Percentiles rank a stretch among this genome's conserved stretches.
Evolutionary conservation across 2,113 vertebrate genomes (phyloP).

Genomic region (Labeo catla): DNA sequence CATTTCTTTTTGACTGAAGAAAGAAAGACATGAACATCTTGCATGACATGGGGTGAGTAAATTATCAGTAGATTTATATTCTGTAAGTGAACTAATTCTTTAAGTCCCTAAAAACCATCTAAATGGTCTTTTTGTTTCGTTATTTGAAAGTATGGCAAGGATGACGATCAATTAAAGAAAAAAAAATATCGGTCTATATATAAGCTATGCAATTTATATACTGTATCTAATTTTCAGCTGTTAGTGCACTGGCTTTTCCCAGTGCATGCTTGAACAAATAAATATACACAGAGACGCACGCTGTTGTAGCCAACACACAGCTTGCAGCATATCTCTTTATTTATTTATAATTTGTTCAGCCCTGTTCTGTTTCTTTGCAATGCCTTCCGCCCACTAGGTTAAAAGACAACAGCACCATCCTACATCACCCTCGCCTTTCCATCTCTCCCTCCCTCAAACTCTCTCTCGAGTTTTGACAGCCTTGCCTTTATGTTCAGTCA

Average conservation of each 20-base stretch:
- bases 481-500: slow-evolving; percentile 73
- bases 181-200: neutral
- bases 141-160: neutral
- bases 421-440: slow-evolving; percentile 48
- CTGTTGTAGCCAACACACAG: neutral
- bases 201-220: neutral
- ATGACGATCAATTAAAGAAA: neutral
- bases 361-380: slow-evolving; percentile 46
- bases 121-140: neutral
- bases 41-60: no score
- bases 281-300: slow-evolving; percentile 34
- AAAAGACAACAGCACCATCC: slow-evolving; percentile 47
- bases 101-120: neutral
- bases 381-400: slow-evolving; percentile 44
- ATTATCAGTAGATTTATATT: no score
- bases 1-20: no score
- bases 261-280: slow-evolving; percentile 17
- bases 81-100: no score
- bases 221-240: neutral
- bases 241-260: neutral
- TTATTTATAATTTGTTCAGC: slow-evolving; percentile 20
- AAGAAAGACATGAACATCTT: no score
- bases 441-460: slow-evolving; percentile 52
- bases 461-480: slow-evolving; percentile 68
- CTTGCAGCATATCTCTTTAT: slow-evolving; percentile 32